Evolutionary conservation across 2,797 vertebrate species (phyloP).

Genomic region (Bufotes viridis): DNA sequence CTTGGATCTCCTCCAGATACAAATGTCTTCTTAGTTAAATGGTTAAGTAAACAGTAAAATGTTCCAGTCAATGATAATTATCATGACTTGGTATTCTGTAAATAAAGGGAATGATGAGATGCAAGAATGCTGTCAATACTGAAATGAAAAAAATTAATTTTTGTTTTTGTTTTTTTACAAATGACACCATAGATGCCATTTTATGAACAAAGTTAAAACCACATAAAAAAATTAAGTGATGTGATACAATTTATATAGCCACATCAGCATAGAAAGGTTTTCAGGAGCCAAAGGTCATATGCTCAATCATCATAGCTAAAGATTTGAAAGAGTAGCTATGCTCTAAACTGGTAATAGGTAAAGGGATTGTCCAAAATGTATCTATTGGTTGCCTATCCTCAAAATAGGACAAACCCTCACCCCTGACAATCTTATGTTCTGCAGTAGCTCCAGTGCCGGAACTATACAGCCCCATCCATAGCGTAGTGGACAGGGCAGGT

Average conservation of each 20-base stretch:
- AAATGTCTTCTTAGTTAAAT: neutral
- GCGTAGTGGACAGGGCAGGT: too few relatives aligned
- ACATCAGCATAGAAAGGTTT: neutral
- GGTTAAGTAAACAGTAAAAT: neutral
- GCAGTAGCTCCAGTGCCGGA: too few relatives aligned
- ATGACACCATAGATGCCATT: neutral
- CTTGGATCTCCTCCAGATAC: neutral
- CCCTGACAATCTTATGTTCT: too few relatives aligned
- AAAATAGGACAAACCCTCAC: too few relatives aligned
- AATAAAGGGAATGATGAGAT: neutral
- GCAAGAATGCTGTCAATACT: neutral
- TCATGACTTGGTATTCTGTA: neutral
- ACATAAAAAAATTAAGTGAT: neutral
- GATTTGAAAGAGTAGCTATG: neutral
- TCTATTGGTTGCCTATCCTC: too few relatives aligned
- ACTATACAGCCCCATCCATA: too few relatives aligned
- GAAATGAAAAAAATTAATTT: neutral
- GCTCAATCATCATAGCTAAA: neutral
- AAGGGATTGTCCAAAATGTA: neutral
- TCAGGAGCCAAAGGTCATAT: neutral
- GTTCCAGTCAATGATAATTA: slow-evolving; percentile 8
- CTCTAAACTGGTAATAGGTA: neutral
- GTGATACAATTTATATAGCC: too few relatives aligned
- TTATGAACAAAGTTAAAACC: neutral
- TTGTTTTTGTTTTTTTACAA: neutral